phyloP scores from a whole-genome alignment of 1,140 invertebrate species.

The Papilio aristodemus region DNA sequence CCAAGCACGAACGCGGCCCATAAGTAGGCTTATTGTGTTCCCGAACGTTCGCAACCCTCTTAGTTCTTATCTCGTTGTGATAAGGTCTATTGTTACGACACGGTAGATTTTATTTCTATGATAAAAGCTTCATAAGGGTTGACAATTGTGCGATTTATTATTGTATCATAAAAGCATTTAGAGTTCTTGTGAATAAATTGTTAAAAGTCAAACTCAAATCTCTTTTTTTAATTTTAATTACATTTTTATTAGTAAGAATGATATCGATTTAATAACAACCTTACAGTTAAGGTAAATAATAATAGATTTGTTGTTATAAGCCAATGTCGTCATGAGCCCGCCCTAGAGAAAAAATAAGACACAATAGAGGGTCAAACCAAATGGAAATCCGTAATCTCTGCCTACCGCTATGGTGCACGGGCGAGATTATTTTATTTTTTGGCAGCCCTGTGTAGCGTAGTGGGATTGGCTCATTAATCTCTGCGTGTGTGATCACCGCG shows the following conservation, averaged over 20 bases:
- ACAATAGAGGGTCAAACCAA: not conserved
- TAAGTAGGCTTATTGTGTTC: conserved; percentile 39
- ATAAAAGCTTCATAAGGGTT: conserved; percentile 14
- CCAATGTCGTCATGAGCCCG: not conserved
- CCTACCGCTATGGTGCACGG: not conserved
- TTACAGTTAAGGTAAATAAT: not conserved
- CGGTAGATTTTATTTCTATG: not conserved
- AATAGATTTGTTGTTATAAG: too few species aligned
- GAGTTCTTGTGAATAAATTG: not conserved
- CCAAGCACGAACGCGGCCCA: conserved; percentile 52
- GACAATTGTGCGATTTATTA: conserved; percentile 2
- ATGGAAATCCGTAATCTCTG: conserved; percentile 1
- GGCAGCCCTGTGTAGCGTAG: conserved; percentile 31
- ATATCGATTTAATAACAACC: not conserved
- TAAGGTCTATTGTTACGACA: conserved; percentile 5
- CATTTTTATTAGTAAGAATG: not conserved
- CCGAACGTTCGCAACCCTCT: not conserved
- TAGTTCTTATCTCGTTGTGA: conserved; percentile 9
- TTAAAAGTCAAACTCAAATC: conserved; percentile 9
- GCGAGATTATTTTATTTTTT: not conserved
- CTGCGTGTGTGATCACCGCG: conserved; percentile 64
- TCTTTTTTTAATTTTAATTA: not conserved
- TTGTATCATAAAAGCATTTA: conserved; percentile 14
- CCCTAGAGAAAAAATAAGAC: not conserved
- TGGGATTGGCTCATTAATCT: conserved; percentile 73